Base-by-base conservation (phyloP, 2,797 vertebrate genomes). In the Agapornis canus region DNA sequence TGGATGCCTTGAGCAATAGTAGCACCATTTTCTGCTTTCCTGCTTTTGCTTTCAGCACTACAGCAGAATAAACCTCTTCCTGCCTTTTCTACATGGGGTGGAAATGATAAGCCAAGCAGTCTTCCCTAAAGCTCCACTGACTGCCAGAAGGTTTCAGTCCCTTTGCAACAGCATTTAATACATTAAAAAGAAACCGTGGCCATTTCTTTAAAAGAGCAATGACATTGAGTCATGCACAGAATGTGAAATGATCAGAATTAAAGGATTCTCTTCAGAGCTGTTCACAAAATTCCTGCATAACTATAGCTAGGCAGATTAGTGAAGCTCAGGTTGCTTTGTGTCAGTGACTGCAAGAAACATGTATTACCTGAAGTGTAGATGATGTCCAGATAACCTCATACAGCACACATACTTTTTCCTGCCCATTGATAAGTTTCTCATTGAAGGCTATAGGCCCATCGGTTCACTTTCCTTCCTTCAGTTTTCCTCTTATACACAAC, bases 361-460 rank as follows among this genome's bases (percentile, higher is more conserved):
- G 20, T 39, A 10, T 10, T 37, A 54, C 1, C 48, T 49, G 45
- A 56, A 54, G 32, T 1, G 32, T 19, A 2, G 1, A 12, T 6
- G n/a, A 5, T 10, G 43, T 5, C 56, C 49, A 14, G 1, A 4
- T 11, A 22, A 63, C 11, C 39, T 31, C 37, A 23, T 29, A 26
- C 27, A 75, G 57, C n/a, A 32, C 20, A 35, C 29, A 13, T 6
- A 10, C 13, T 51, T 26, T 19, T 49, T 17, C 52, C 64, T 15
- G 25, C 45, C 35, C 20, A 11, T 37, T 49, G 13, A 0, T 4
- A 8, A 12, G 3, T 26, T 69, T 71, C 54, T 70, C 27, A 7
- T 4, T 22, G 35, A 31, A 61, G 16, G 23, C 40, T 83, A 49
- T 47, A 49, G 23, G n/a, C 19, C 10, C 3, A 1, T 6, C 13